Evolutionary conservation across 2,888 invertebrate genomes (phyloP).

Genomic region (Sympetrum striolatum): DNA sequence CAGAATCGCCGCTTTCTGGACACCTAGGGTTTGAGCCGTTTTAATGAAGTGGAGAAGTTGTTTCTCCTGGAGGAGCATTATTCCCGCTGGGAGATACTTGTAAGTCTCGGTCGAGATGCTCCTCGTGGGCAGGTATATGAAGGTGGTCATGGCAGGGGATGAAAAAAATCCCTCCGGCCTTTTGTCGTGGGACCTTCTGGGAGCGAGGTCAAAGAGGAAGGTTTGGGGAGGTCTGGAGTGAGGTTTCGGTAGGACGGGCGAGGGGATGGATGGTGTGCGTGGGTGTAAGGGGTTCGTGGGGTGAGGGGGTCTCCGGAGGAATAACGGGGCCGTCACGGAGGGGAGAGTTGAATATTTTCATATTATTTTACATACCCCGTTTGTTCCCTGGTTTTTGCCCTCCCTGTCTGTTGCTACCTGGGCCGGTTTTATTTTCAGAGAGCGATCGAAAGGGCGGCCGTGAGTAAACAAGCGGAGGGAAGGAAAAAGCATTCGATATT

Average conservation of each 20-base stretch:
- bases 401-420: background rate
- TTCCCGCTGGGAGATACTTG: background rate
- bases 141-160: background rate
- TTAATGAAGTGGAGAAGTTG: background rate
- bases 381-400: background rate
- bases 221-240: background rate
- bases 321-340: background rate
- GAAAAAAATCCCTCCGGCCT: background rate
- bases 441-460: background rate
- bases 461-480: background rate
- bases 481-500: background rate
- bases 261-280: background rate
- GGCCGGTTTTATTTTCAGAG: background rate
- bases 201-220: background rate
- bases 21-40: no score
- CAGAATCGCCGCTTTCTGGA: no score
- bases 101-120: background rate
- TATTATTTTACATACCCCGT: constrained; percentile 31
- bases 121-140: background rate
- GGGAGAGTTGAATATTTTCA: background rate
- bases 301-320: background rate
- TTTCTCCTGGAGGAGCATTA: background rate
- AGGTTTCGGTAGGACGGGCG: background rate
- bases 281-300: background rate
- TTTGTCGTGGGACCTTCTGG: no score